Evolutionary conservation across 2,113 vertebrate species (phyloP), one percentile per base, ranked within the genome.

Genomic region (Apteryx owenii): DNA sequence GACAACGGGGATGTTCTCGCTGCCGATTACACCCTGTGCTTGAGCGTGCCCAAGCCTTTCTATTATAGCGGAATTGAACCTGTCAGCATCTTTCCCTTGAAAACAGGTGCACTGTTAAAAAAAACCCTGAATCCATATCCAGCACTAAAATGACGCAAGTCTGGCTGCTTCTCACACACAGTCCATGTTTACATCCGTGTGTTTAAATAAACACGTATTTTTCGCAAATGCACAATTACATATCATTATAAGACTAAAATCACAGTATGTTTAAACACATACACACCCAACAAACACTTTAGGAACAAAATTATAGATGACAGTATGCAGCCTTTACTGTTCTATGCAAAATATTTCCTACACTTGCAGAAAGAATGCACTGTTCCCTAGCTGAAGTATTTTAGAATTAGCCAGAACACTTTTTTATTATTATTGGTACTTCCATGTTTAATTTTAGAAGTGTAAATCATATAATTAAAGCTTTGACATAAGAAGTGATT

Each of bases 391-490:
- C 28, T 54, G 68, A 85, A 92, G 76, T 53, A 81, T 89, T 96
- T 90, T 56, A 95, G 85, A 95, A 96, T 95, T 94, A 95, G 50
- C 79, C 81, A 87, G 77, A 94, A 96, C 58, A 91, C 50, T 89
- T 95, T 40, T 91, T 85, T 95, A 78, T 94, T 96, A 91, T 93
- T 96, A 88, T 88, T 89, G 77, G 73, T 77, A 76, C 64, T 95
- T 88, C 68, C 62, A 42, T 79, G 66, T 94, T 97, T 96, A 85
- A 96, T 95, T 97, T 97, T 96, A 95, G 94, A 95, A 90, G 73
- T 50, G 77, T 83, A 96, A 95, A 96, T 95, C 95, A 79, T 51
- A 56, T 90, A 95, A 95, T 92, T 98, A 90, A 97, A 96, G 89
- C 85, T 89, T 61, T 89, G 73, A 89, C 77, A 91, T 60, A 81